Conservation (phyloP, 2,888 invertebrate species). For the Cabera pusaria region DNA sequence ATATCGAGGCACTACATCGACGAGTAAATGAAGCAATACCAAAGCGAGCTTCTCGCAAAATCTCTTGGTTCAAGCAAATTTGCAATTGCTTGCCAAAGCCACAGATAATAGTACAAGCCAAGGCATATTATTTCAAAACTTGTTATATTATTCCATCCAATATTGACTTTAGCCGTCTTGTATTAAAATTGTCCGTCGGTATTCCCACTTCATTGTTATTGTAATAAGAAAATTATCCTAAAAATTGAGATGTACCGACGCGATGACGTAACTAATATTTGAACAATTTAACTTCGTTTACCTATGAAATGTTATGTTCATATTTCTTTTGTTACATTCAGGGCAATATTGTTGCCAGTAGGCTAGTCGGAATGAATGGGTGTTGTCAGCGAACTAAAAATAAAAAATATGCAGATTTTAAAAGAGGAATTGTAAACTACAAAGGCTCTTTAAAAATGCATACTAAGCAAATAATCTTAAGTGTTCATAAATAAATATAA, state of each 20-base stretch:
- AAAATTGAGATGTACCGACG: conserved; percentile 11
- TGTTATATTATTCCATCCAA: conserved; percentile 15
- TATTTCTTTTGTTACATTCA: conserved; percentile 30
- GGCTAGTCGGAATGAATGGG: conserved; percentile 8
- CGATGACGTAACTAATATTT: conserved; percentile 13
- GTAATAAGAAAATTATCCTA: conserved; percentile 15
- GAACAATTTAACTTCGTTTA: conserved; percentile 16
- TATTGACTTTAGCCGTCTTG: conserved; percentile 13
- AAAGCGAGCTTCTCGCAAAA: too few species aligned
- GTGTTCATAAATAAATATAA: too few species aligned
- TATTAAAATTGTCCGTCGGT: conserved; percentile 6
- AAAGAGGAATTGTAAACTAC: too few species aligned
- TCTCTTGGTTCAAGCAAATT: too few species aligned
- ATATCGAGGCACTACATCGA: too few species aligned
- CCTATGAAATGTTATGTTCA: conserved; percentile 27
- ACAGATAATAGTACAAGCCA: too few species aligned
- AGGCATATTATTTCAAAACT: conserved; percentile 12
- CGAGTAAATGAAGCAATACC: too few species aligned
- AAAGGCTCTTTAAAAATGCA: too few species aligned
- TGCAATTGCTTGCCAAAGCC: too few species aligned
- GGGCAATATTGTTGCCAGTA: conserved; percentile 39
- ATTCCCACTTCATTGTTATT: conserved; percentile 19
- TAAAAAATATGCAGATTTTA: conserved; percentile 26
- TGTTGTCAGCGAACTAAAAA: conserved; percentile 13
- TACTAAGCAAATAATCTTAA: too few species aligned